These are phyloP conservation scores for Eupristina koningsbergeri DNA, from an alignment of 1,140 invertebrate genomes.

Conservation along the genomic window DNA sequence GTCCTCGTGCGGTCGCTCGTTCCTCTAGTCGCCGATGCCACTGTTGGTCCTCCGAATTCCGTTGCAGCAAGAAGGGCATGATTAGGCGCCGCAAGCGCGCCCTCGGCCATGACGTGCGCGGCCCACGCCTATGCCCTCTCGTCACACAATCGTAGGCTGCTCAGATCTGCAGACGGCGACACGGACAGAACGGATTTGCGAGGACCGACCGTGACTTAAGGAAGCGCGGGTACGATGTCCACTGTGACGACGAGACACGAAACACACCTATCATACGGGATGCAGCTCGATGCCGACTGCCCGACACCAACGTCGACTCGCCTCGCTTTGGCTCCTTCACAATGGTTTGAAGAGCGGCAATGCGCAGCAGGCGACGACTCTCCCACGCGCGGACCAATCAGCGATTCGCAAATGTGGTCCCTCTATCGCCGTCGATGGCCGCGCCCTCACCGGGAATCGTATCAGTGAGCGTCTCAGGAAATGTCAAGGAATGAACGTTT, in stretches of 20 bases:
- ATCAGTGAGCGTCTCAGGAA: constrained; percentile 3
- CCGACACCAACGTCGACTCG: constrained; percentile 45
- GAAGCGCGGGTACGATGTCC: too few relatives aligned
- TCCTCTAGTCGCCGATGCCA: not conserved
- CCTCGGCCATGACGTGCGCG: constrained; percentile 29
- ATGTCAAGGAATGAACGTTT: not conserved
- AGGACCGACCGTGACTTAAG: not conserved
- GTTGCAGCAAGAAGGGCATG: not conserved
- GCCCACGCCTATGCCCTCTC: not conserved
- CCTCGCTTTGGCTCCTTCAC: not conserved
- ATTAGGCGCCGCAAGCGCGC: constrained; percentile 41
- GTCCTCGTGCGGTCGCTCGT: not conserved
- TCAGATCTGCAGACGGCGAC: not conserved
- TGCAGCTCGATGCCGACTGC: constrained; percentile 58
- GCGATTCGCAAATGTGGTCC: constrained; percentile 11
- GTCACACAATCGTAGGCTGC: not conserved
- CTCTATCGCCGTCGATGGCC: constrained; percentile 34
- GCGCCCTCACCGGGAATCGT: constrained; percentile 52
- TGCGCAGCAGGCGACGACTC: constrained; percentile 64
- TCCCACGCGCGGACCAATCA: constrained; percentile 72
- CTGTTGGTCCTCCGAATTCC: not conserved
- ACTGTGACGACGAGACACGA: not conserved
- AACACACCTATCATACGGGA: not conserved
- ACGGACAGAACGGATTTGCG: constrained; percentile 2
- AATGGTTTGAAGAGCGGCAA: constrained; percentile 25